Base-by-base conservation (phyloP, 2,113 vertebrate species). In the Notiomystis cincta region DNA sequence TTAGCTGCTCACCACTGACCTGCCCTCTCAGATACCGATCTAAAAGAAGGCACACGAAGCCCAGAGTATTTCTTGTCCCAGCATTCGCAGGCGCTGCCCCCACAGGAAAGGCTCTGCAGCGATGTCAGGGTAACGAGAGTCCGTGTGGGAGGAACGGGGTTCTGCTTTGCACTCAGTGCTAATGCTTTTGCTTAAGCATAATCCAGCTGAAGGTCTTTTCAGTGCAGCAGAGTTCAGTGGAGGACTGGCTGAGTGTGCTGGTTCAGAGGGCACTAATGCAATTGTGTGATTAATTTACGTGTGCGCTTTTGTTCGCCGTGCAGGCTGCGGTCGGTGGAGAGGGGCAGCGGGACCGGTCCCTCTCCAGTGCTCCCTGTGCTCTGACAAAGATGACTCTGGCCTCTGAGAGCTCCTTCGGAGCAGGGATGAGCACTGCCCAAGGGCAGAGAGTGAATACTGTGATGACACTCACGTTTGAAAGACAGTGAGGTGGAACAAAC, bases 131-230 rank as follows among this genome's bases (percentile, higher is more conserved):
- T 48, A 44, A 33, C 0, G 0, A 14, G 42, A 19, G 47, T 1
- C 44, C 0, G 1, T 2, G 40, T 23, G 62, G 76, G 82, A 81
- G 79, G 62, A 77, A 2, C 37, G 13, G 33, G 15, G 70, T 2
- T 20, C 48, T 1, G 2, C 53, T 73, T 6, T 54, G 71, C 27
- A 11, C 30, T 30, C 16, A 3, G 3, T 9, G 62, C 30, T 93
- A 73, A 95, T 60, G 87, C 92, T 86, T 60, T 54, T 58, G 71
- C 37, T 70, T 78, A 60, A 93, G 75, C 71, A 24, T 91, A 94
- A 97, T 93, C 95, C 95, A 62, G 48, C 82, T 72, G 69, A 86
- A 95, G 90, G 93, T 91, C 82, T 92, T 93, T 90, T 81, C 82
- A 17, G 93, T 48, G 10, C 93, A 81, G 85, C 70, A 15, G 93